Base-by-base conservation (phyloP, 2,888 invertebrate species). In the Agrypnus murinus region DNA sequence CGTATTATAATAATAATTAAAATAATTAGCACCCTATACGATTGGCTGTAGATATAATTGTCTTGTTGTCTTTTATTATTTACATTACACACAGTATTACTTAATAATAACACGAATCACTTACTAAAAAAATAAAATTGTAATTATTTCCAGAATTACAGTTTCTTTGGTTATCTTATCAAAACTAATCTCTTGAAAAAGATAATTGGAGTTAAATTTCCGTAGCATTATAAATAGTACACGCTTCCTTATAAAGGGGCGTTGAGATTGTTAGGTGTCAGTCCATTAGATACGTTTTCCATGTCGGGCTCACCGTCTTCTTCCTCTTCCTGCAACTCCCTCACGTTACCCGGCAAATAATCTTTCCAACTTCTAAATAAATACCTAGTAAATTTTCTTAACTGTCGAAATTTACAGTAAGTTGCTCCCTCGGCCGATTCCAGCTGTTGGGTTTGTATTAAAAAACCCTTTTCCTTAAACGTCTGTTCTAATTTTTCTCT, bases 371-470 rank as follows among this genome's bases (percentile, higher is more conserved):
- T 96, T 78, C 96, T 89, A 80, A 96, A 96, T 73, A 97, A 86
- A 82, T 97, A 97, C 60, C 96, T 88, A 0, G 97, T 97, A 81
- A 97, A 96, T 84, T 97, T 97, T 74, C 95, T 88, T 25, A 97
- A 86, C 82, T 97, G 96, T 53, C 96, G 86, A 82, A 97, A 97
- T 84, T 97, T 97, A 84, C 97, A 97, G 81, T 96, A 97, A 0
- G 96, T 96, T 0, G 96, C 96, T 0, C 96, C 96, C 82, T 97
- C 96, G 0, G 96, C 96, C 0, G 95, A 95, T 81, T 96, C 95
- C 59, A 96, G 86, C 82, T 97, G 96, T 83, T 97, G 96, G 0
- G 96, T 97, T 83, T 97, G 96, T 65, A 97, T 96, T 55, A 97
- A 87, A 83, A 97, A 96, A 0, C 96, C 96, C 80, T 96, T 96